phyloP scores from a whole-genome alignment of 2,888 invertebrate species.

The Oxystoma pomonae region DNA sequence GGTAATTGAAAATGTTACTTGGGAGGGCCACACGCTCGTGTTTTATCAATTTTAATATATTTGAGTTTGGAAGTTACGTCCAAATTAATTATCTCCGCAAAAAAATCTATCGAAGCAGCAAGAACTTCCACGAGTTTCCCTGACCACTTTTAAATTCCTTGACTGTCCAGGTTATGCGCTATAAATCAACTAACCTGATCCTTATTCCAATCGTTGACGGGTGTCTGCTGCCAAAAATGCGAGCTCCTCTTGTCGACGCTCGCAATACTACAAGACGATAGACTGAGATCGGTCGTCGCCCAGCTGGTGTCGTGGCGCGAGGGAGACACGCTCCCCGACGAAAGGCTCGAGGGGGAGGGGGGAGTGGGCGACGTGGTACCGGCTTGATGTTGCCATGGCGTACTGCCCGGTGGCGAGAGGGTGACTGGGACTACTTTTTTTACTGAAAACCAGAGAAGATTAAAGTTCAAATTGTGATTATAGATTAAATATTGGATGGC shows the following conservation, averaged over 20 bases:
- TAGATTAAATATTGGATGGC: no score
- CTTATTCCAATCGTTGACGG: slow-evolving; percentile 73
- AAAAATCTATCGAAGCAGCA: no score
- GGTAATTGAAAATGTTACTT: no score
- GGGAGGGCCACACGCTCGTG: no score
- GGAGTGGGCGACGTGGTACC: slow-evolving; percentile 49
- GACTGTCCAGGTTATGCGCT: no score
- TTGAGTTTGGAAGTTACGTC: neutral
- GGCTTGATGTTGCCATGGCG: slow-evolving; percentile 54
- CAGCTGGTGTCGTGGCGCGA: slow-evolving; percentile 50
- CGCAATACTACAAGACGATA: slow-evolving; percentile 60
- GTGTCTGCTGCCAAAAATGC: slow-evolving; percentile 66
- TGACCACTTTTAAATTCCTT: no score
- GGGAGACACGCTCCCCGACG: slow-evolving; percentile 57
- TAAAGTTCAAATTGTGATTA: no score
- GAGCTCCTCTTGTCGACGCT: slow-evolving; percentile 57
- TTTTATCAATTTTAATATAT: neutral
- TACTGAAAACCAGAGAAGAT: no score
- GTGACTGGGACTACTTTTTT: slow-evolving; percentile 64
- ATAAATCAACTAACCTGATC: slow-evolving; percentile 73
- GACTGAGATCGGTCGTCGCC: slow-evolving; percentile 52
- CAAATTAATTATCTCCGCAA: no score
- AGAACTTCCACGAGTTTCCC: no score
- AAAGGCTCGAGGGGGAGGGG: slow-evolving; percentile 62
- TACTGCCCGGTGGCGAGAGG: slow-evolving; percentile 59